Evolutionary conservation across 37 sponge, comb jelly and placozoan genomes (phyloP).

Genomic region (Dysidea cf. avara): DNA sequence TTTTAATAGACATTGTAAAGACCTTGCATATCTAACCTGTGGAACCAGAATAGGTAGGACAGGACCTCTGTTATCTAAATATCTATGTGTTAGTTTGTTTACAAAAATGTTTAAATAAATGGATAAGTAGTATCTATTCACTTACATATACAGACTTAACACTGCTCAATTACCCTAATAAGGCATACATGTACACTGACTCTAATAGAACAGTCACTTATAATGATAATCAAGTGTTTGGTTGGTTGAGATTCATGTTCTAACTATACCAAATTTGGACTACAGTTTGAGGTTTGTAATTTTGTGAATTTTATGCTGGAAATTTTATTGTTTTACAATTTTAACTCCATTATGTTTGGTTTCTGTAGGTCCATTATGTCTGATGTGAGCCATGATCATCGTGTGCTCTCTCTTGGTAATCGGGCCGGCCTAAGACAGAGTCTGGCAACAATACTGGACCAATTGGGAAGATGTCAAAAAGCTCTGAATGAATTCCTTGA

Average conservation of each 20-base stretch:
- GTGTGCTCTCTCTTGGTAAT: conserved; percentile 81
- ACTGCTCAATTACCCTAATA: too few relatives aligned
- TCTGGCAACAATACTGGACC: conserved; percentile 85
- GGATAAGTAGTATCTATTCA: too few relatives aligned
- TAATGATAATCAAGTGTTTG: too few relatives aligned
- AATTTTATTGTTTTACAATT: background rate
- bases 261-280: too few relatives aligned
- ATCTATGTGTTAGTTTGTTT: background rate
- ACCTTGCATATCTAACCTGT: background rate
- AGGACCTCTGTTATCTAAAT: background rate
- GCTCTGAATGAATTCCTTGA: conserved; percentile 96
- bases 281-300: background rate
- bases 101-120: too few relatives aligned
- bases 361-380: conserved; percentile 59
- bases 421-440: conserved; percentile 57
- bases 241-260: too few relatives aligned
- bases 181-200: too few relatives aligned
- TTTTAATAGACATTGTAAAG: background rate
- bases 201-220: too few relatives aligned
- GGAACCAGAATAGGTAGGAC: background rate
- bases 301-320: background rate
- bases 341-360: background rate
- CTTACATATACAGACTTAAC: too few relatives aligned
- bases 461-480: conserved; percentile 92
- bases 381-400: conserved; percentile 64